These are phyloP conservation scores for Parapristionchus giblindavisi DNA, from an alignment of 2,888 invertebrate genomes.

Conservation along the genomic window DNA sequence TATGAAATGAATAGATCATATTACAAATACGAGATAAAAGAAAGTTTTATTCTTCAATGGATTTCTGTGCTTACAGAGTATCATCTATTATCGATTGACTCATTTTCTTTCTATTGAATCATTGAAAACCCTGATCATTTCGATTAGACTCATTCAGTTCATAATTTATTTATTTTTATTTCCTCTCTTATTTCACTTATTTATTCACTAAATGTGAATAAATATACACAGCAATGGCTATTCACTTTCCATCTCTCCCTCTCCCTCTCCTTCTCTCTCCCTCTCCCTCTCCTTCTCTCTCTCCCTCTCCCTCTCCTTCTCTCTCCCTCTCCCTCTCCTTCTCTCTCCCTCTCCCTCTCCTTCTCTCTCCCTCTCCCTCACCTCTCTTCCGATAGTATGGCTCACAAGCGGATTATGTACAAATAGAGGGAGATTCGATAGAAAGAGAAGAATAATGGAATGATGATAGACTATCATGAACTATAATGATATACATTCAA, in stretches of 20 bases:
- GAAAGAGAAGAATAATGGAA: conserved; percentile 29
- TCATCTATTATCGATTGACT: no score
- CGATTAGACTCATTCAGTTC: no score
- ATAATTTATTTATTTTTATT: no score
- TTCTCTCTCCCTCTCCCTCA: background rate
- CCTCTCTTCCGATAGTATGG: background rate
- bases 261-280: no score
- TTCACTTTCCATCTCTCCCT: no score
- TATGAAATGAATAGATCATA: conserved; percentile 16
- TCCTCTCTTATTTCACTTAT: no score
- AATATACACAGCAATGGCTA: no score
- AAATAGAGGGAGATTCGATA: conserved; percentile 19
- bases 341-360: background rate
- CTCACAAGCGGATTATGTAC: conserved; percentile 33
- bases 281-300: background rate
- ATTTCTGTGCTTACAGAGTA: no score
- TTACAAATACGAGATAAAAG: background rate
- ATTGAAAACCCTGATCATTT: no score
- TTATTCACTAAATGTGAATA: no score
- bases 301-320: background rate
- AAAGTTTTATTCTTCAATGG: conserved; percentile 12
- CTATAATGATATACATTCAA: background rate
- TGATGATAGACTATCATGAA: background rate
- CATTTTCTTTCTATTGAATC: no score
- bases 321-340: background rate